Evolutionary conservation across 2,888 invertebrate genomes (phyloP).

Genomic region (Agrotis puta): DNA sequence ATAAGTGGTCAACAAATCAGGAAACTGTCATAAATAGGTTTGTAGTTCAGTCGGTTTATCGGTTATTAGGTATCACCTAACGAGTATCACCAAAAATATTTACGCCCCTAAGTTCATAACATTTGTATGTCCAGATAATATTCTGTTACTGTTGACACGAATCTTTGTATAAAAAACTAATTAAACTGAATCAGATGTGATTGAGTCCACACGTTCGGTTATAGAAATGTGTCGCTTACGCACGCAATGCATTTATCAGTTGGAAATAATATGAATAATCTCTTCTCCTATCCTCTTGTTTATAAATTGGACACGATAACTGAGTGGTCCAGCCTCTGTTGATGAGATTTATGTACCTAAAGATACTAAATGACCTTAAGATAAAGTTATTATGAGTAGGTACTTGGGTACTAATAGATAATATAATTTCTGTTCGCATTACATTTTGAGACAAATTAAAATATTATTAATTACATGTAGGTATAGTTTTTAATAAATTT

Average conservation of each 20-base stretch:
- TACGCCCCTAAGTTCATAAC: conserved; percentile 4
- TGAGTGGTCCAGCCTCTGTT: conserved; percentile 46
- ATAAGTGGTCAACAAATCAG: conserved; percentile 1
- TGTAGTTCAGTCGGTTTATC: conserved; percentile 13
- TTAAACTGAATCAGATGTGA: conserved; percentile 38
- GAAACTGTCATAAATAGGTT: neutral
- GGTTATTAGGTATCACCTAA: conserved; percentile 6
- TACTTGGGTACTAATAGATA: conserved; percentile 5
- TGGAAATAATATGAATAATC: conserved; percentile 54
- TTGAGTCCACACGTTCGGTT: conserved; percentile 35
- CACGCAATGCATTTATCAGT: conserved; percentile 57
- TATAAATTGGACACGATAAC: conserved; percentile 49
- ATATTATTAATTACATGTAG: neutral
- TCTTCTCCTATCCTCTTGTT: conserved; percentile 45
- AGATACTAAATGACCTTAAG: conserved; percentile 45
- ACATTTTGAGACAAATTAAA: conserved; percentile 3
- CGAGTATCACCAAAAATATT: neutral
- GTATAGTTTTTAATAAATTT: too few relatives aligned
- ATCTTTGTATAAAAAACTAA: conserved; percentile 34
- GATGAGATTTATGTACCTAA: conserved; percentile 33
- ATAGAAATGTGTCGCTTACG: conserved; percentile 51
- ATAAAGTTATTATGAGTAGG: conserved; percentile 40
- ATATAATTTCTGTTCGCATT: conserved; percentile 14
- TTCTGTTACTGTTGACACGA: conserved; percentile 20
- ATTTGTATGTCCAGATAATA: conserved; percentile 9